Evolutionary conservation across 1,140 invertebrate species (phyloP).

Genomic region (Drosophila athabasca): DNA sequence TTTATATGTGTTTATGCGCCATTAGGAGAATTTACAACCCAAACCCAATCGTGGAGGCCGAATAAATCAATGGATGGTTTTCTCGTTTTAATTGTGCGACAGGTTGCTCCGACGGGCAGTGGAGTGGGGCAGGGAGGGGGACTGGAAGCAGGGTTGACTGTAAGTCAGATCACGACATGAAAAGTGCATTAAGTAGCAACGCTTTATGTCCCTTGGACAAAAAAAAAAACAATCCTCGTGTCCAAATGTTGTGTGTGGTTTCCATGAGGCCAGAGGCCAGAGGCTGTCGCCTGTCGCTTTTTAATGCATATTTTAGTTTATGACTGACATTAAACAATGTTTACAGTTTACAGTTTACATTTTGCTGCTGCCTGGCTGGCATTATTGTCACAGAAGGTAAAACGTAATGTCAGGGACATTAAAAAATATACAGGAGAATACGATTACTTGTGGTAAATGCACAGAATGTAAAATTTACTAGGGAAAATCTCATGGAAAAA

Average conservation of each 20-base stretch:
- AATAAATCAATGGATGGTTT: slow-evolving; percentile 67
- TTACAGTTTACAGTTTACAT: slow-evolving; percentile 31
- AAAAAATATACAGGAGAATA: too few species aligned
- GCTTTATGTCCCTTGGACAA: slow-evolving; percentile 27
- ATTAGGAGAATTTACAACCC: slow-evolving; percentile 50
- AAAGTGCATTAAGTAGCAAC: slow-evolving; percentile 65
- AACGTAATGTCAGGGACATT: too few species aligned
- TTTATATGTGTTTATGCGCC: slow-evolving; percentile 57
- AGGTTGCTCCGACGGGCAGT: slow-evolving; percentile 21
- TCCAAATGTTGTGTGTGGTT: slow-evolving; percentile 11
- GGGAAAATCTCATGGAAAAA: too few species aligned
- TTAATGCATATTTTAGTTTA: slow-evolving; percentile 65
- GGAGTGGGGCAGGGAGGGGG: background rate
- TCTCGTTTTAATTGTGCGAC: slow-evolving; percentile 64
- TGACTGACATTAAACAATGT: slow-evolving; percentile 21
- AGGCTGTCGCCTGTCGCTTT: slow-evolving; percentile 29
- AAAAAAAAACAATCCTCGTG: slow-evolving; percentile 20
- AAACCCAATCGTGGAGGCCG: background rate
- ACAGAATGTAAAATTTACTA: too few species aligned
- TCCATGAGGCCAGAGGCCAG: too few species aligned
- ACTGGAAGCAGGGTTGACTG: slow-evolving; percentile 2
- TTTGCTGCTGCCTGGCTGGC: slow-evolving; percentile 19
- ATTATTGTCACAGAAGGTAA: background rate
- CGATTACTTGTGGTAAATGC: too few species aligned
- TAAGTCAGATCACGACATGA: slow-evolving; percentile 39